Evolutionary conservation across 2,888 invertebrate species (phyloP).

Genomic region (Pinctada fucata): DNA sequence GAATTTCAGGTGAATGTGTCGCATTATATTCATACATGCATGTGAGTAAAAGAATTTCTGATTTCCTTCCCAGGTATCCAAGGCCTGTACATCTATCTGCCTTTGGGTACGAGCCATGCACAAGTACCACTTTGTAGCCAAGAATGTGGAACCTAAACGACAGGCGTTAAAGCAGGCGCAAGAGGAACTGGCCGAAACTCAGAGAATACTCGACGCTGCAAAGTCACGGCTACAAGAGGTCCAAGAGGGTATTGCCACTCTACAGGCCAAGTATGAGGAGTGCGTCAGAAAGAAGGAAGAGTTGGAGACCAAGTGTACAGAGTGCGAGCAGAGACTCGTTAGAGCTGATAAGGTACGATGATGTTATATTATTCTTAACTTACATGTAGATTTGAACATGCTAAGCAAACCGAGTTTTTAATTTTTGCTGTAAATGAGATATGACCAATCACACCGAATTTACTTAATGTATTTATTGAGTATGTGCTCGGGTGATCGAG

Average conservation of each 20-base stretch:
- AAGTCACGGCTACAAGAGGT: conserved; percentile 74
- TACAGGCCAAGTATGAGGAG: conserved; percentile 77
- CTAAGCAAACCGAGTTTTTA: too few relatives aligned
- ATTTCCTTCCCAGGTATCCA: conserved; percentile 81
- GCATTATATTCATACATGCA: too few relatives aligned
- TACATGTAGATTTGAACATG: too few relatives aligned
- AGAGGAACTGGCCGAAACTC: conserved; percentile 74
- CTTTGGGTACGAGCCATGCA: conserved; percentile 84
- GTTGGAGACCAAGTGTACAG: conserved; percentile 75
- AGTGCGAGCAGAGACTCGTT: conserved; percentile 75
- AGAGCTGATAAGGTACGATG: conserved; percentile 76
- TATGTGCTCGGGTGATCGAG: too few relatives aligned
- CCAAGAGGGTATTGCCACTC: conserved; percentile 75
- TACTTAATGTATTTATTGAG: too few relatives aligned
- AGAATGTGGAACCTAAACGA: conserved; percentile 76
- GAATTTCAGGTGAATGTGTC: too few relatives aligned
- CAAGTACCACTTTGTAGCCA: conserved; percentile 78
- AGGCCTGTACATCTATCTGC: conserved; percentile 88
- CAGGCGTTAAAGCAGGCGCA: conserved; percentile 74
- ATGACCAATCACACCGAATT: too few relatives aligned
- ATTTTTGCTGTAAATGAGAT: too few relatives aligned
- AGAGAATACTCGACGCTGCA: conserved; percentile 73
- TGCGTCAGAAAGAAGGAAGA: conserved; percentile 77
- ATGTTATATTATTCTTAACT: too few relatives aligned
- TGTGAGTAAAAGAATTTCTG: neutral